These are phyloP conservation scores for Troides helena DNA, from an alignment of 2,888 invertebrate genomes.

Conservation along the genomic window DNA sequence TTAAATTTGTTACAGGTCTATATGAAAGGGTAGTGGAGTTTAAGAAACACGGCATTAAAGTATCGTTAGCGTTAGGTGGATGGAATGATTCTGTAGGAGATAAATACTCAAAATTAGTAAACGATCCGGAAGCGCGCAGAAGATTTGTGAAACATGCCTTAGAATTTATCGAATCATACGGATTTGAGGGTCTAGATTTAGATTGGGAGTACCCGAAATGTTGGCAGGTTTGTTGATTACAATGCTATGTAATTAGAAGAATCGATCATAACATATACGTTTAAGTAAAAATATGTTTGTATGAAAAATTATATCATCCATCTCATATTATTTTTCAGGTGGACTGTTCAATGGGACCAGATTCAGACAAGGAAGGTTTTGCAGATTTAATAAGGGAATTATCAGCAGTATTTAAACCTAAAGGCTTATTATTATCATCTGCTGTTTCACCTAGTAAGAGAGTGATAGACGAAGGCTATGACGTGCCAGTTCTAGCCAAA, in stretches of 20 bases:
- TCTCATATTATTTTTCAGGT: slow-evolving; percentile 76
- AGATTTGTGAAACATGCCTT: slow-evolving; percentile 88
- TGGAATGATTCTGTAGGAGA: slow-evolving; percentile 97
- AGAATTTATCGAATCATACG: slow-evolving; percentile 87
- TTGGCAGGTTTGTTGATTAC: slow-evolving; percentile 83
- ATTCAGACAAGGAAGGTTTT: slow-evolving; percentile 90
- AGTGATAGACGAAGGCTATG: slow-evolving; percentile 92
- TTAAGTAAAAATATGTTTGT: slow-evolving; percentile 5
- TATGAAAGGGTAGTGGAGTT: slow-evolving; percentile 90
- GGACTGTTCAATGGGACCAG: slow-evolving; percentile 91
- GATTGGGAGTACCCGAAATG: slow-evolving; percentile 98
- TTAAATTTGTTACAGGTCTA: slow-evolving; percentile 80
- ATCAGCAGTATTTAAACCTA: slow-evolving; percentile 82
- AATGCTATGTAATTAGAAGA: neutral
- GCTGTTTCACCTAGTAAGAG: slow-evolving; percentile 94
- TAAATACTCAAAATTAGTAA: slow-evolving; percentile 92
- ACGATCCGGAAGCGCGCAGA: slow-evolving; percentile 85
- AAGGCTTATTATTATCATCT: slow-evolving; percentile 86
- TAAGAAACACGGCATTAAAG: slow-evolving; percentile 90
- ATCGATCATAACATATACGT: neutral
- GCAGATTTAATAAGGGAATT: slow-evolving; percentile 87
- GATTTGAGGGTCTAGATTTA: slow-evolving; percentile 95
- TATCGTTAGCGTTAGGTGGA: slow-evolving; percentile 94
- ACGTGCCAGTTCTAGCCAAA: slow-evolving; percentile 86
- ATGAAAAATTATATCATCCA: neutral